These are phyloP conservation scores for Peromyscus eremicus DNA, from an alignment of 2,797 vertebrate genomes.

Conservation along the genomic window DNA sequence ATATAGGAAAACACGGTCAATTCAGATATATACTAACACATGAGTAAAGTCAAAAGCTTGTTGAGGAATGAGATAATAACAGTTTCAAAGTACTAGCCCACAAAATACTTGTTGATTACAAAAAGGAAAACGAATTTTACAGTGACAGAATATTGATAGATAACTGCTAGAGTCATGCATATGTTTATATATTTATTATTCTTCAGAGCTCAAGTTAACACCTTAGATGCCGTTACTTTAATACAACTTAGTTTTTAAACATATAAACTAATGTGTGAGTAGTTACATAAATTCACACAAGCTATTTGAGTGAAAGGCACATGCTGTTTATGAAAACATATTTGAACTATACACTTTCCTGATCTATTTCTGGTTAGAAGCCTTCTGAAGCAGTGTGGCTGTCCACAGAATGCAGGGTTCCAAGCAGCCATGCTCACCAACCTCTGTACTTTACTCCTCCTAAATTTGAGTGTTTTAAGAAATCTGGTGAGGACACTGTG, in stretches of 20 bases:
- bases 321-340: not conserved
- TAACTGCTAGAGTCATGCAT: not conserved
- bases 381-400: not conserved
- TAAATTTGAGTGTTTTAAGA: conserved; percentile 7
- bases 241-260: not conserved
- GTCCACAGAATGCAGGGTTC: not conserved
- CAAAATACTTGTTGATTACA: not conserved
- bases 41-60: not conserved
- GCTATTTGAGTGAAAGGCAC: not conserved
- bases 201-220: not conserved
- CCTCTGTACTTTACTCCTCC: not conserved
- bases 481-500: not conserved
- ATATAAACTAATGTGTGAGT: not conserved
- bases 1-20: not conserved
- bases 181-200: conserved; percentile 5
- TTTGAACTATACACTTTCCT: not conserved
- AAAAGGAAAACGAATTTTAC: not conserved
- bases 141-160: not conserved
- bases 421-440: not conserved
- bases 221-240: not conserved
- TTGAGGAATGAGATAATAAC: not conserved
- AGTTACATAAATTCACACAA: not conserved
- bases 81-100: not conserved
- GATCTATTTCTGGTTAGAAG: not conserved
- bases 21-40: not conserved